Conservation (phyloP, 2,888 invertebrate genomes). For the Muschampia plurimacula region DNA sequence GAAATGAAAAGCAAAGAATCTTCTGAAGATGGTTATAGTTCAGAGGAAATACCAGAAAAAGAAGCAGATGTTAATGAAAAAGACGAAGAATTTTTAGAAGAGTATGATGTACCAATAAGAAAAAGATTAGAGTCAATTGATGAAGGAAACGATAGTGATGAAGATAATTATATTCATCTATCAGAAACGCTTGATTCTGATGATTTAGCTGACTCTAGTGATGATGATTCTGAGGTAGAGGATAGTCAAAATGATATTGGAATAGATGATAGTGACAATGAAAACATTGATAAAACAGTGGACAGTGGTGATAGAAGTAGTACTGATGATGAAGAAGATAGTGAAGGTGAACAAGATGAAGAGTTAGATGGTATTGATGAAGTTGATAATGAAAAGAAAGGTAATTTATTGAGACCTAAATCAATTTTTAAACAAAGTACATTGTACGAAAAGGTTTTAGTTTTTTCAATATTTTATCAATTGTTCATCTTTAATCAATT, state of each 20-base stretch:
- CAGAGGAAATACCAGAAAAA: conserved; percentile 56
- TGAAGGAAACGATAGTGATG: conserved; percentile 72
- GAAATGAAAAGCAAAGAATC: conserved; percentile 59
- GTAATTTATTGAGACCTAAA: conserved; percentile 44
- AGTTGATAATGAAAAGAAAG: conserved; percentile 52
- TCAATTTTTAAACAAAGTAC: too few relatives aligned
- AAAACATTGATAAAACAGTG: conserved; percentile 39
- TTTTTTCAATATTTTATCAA: conserved; percentile 37
- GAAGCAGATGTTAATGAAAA: conserved; percentile 45
- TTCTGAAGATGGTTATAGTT: conserved; percentile 75
- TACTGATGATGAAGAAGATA: conserved; percentile 45
- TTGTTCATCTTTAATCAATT: too few relatives aligned
- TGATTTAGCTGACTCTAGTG: conserved; percentile 62
- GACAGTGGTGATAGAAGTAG: conserved; percentile 44
- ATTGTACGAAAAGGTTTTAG: background rate
- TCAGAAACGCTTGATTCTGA: conserved; percentile 75
- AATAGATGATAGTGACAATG: conserved; percentile 42
- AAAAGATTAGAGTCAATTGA: conserved; percentile 61
- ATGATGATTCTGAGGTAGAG: conserved; percentile 50
- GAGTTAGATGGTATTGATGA: conserved; percentile 51
- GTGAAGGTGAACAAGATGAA: conserved; percentile 45
- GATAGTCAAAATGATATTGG: conserved; percentile 39
- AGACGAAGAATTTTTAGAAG: conserved; percentile 67
- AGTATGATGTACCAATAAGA: conserved; percentile 68
- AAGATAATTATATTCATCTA: conserved; percentile 69